Evolutionary conservation across 2,888 invertebrate genomes (phyloP), one percentile per base, ranked within the genome.

Genomic region (Steromphala cineraria): DNA sequence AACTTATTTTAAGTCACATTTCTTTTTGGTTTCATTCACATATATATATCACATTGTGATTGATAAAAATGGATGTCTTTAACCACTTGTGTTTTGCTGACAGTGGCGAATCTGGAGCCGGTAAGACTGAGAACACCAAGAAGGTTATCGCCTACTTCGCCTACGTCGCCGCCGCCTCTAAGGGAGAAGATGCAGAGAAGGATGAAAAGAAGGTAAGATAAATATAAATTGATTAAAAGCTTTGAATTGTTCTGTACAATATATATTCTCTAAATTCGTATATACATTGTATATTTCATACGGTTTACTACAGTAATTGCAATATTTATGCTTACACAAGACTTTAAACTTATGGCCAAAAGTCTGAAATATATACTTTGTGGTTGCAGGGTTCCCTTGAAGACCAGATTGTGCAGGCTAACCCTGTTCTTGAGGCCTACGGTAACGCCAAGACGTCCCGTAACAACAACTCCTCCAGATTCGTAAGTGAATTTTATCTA

Each of bases 101-200:
- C 82, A 96, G 96, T 94, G 98, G 98, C 94, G 98, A 98, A 95
- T 98, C 97, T 95, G 99, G 99, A 95, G 99, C 99, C 94, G 99
- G 98, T 95, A 99, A 99, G 96, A 99, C 99, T 95, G 99, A 99
- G 95, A 99, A 99, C 96, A 99, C 99, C 95, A 99, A 99, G 95
- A 99, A 99, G 95, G 99, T 99, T 96, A 99, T 99, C 95, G 97
- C 98, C 94, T 99, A 99, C 96, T 99, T 99, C 95, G 94, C 94
- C 77, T 88, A 90, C 53, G 93, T 94, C 81, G 98, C 98, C 94
- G 98, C 98, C 94, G 98, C 89, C 56, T 67, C 84, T 19, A 81
- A 80, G 15, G 86, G 85, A 10, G 84, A 82, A 5, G 81, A 81
- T 5, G 85, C 87, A 86, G 85, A 10, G 84, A 82, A 8, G 80